Evolutionary conservation across 1,140 invertebrate species (phyloP), one percentile per base, ranked within the genome.

Genomic region (Apis dorsata): DNA sequence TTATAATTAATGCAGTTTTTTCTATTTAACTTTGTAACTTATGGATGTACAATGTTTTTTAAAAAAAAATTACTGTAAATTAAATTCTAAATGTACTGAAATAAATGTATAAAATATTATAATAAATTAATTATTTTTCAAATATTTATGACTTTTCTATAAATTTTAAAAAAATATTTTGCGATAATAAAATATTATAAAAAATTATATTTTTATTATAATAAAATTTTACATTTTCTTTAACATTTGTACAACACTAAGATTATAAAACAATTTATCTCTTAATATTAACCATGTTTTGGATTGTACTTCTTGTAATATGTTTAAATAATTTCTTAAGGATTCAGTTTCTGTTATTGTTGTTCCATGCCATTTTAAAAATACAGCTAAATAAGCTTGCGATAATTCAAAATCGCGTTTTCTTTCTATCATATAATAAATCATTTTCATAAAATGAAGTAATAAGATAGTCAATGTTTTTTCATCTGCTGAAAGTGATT

Each of bases 381-480:
- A 99, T 24, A 99, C 94, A 72, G 96, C 96, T n/a, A 99, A 94
- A 94, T 99, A 99, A 1, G 98, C 96, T 92, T 99, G 97, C 0
- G 96, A 96, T n/a, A 99, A 93, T 94, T 99, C 99, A 94, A 98
- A 99, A 94, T 99, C 95, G 85, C 92, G 95, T 88, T 97, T 98
- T 5, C 95, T 97, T 81, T 95, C 93, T 3, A 99, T 94, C 93
- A 97, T 96, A 77, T 93, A 94, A 63, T 95, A 93, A 12, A 99
- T 93, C 92, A 98, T 96, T 90, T 96, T 95, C 55, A 99, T 93
- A 94, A 99, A 99, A 83, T 97, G 95, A 57, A 95, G 90, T 95
- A 99, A 95, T 0, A 97, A 93, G 44, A 95, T 92, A 21, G 95
- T 83, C 0, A 96, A 96, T 2, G 96, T 97, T 2, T 96, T 97